These are phyloP conservation scores for Hypolimnas misippus DNA, from an alignment of 2,888 invertebrate genomes.

Conservation along the genomic window DNA sequence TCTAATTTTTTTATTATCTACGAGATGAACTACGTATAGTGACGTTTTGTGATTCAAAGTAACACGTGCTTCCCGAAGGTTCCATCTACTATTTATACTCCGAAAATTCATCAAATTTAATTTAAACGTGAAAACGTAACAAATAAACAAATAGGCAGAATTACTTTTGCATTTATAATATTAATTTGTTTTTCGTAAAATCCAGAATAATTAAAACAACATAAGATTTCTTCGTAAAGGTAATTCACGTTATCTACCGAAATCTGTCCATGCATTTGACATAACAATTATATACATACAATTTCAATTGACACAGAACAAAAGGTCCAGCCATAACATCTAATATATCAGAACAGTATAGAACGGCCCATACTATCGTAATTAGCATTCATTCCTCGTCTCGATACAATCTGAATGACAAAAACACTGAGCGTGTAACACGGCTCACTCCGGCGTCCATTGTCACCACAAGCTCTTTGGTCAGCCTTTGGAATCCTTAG, in stretches of 20 bases:
- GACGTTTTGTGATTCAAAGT: too few relatives aligned
- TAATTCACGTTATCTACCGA: background rate
- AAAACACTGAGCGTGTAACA: constrained; percentile 67
- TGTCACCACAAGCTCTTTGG: constrained; percentile 53
- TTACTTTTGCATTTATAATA: too few relatives aligned
- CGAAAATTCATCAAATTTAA: too few relatives aligned
- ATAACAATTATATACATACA: constrained; percentile 5
- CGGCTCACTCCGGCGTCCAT: constrained; percentile 53
- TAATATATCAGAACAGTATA: constrained; percentile 18
- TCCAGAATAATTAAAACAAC: too few relatives aligned
- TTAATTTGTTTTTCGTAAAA: too few relatives aligned
- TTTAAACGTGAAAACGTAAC: too few relatives aligned
- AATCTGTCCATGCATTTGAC: background rate
- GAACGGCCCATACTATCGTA: too few relatives aligned
- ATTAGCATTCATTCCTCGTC: constrained; percentile 57
- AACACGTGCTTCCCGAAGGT: too few relatives aligned
- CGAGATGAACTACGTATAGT: too few relatives aligned
- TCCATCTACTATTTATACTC: too few relatives aligned
- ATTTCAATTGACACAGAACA: constrained; percentile 17
- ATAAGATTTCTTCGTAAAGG: background rate
- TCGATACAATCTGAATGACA: constrained; percentile 69
- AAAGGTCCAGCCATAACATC: constrained; percentile 22
- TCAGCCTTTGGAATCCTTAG: constrained; percentile 51
- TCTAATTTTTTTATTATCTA: too few relatives aligned
- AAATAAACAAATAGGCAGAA: too few relatives aligned